Percentiles rank a stretch among this genome's conserved stretches.
Conservation (phyloP, 2,888 invertebrate genomes). For the Nomada fucata region DNA sequence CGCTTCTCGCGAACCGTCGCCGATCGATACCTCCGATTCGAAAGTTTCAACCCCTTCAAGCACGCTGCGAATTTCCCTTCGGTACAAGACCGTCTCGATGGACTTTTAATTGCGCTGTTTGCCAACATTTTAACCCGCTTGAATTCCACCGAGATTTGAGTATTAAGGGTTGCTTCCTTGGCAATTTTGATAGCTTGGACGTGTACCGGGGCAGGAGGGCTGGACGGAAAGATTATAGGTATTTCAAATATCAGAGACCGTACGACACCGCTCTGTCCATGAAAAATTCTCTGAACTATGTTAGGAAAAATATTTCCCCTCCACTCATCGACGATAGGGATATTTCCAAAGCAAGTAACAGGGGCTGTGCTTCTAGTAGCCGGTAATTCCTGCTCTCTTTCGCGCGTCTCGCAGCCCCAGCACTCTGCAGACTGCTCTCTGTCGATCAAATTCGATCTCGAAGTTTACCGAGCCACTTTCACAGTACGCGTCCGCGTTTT, state of each 20-base stretch:
- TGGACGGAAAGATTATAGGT: no score
- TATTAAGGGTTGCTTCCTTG: not conserved
- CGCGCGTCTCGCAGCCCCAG: not conserved
- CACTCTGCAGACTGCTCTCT: not conserved
- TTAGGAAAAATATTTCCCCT: no score
- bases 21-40: conserved; percentile 10
- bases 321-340: no score
- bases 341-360: not conserved
- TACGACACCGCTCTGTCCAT: no score
- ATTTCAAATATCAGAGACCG: no score
- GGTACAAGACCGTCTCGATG: not conserved
- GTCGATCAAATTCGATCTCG: conserved; percentile 57
- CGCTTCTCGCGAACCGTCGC: not conserved
- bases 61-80: not conserved
- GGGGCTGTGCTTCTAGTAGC: not conserved
- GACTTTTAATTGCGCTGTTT: conserved; percentile 18
- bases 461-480: conserved; percentile 64
- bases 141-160: not conserved
- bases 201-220: no score
- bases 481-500: conserved; percentile 11
- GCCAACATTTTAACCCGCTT: not conserved
- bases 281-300: no score
- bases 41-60: not conserved
- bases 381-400: not conserved
- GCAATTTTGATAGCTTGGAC: no score